These are phyloP conservation scores for Chinchilla lanigera DNA, from an alignment of 2,113 vertebrate genomes.

Conservation along the genomic window DNA sequence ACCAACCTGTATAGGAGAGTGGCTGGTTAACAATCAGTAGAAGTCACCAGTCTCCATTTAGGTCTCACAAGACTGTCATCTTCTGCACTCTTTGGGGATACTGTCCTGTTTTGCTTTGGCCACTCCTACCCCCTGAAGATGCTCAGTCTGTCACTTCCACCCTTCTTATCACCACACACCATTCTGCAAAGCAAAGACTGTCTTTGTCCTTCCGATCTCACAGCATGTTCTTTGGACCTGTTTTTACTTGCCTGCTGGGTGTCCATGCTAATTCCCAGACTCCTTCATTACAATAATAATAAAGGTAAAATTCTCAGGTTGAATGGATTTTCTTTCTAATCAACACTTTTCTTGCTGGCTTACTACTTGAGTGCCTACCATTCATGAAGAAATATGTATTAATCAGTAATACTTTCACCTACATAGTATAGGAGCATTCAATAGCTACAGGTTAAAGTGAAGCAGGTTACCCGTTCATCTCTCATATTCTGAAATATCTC, in stretches of 20 bases:
- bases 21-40: not conserved
- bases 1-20: not conserved
- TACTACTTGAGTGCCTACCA: not conserved
- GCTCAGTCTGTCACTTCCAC: not conserved
- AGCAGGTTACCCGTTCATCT: not conserved
- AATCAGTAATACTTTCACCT: not conserved
- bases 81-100: not conserved
- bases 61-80: not conserved
- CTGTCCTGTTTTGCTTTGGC: not conserved
- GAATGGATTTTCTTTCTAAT: not conserved
- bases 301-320: not conserved
- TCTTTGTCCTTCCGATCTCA: not conserved
- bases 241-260: not conserved
- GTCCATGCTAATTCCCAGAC: not conserved
- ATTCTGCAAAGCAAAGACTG: not conserved
- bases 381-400: not conserved
- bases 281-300: not conserved
- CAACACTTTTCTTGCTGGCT: not conserved
- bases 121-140: not conserved
- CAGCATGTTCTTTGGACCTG: not conserved
- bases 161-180: not conserved
- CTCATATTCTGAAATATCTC: not conserved
- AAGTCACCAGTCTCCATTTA: not conserved
- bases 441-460: not conserved
- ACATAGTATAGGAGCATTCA: not conserved